A percentile compares a stretch with the other conserved stretches of the same genome.
phyloP scores from a whole-genome alignment of 2,113 vertebrate species.

The Dermatemys mawii region DNA sequence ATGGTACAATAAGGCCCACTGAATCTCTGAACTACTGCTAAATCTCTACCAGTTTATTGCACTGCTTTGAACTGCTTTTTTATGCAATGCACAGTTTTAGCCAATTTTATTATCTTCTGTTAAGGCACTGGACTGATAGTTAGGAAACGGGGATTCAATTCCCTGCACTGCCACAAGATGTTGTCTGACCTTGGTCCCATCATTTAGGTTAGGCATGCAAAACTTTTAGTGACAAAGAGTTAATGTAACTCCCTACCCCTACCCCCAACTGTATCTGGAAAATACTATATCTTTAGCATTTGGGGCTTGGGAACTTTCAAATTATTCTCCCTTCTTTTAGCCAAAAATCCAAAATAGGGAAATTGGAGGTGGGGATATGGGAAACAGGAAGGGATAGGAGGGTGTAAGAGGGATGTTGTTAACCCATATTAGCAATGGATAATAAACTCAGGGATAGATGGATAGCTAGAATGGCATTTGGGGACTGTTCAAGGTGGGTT shows the following conservation, averaged over 20 bases:
- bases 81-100: background rate
- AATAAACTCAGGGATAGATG: background rate
- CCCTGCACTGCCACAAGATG: background rate
- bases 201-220: background rate
- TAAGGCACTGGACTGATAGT: background rate
- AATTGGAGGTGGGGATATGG: background rate
- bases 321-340: background rate
- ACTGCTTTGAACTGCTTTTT: background rate
- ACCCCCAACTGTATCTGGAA: background rate
- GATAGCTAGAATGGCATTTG: background rate
- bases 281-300: background rate
- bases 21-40: background rate
- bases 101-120: background rate
- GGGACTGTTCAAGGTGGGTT: background rate
- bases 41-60: background rate
- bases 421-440: background rate
- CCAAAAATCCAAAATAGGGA: background rate
- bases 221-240: background rate
- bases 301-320: background rate
- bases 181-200: background rate
- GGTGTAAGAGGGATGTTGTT: background rate
- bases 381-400: background rate
- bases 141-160: rapidly evolving
- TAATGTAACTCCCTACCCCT: background rate
- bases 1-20: background rate